Percentiles rank a stretch among this genome's conserved stretches.
Evolutionary conservation across 1,140 invertebrate species (phyloP).

Genomic region (Drosophila guanche): DNA sequence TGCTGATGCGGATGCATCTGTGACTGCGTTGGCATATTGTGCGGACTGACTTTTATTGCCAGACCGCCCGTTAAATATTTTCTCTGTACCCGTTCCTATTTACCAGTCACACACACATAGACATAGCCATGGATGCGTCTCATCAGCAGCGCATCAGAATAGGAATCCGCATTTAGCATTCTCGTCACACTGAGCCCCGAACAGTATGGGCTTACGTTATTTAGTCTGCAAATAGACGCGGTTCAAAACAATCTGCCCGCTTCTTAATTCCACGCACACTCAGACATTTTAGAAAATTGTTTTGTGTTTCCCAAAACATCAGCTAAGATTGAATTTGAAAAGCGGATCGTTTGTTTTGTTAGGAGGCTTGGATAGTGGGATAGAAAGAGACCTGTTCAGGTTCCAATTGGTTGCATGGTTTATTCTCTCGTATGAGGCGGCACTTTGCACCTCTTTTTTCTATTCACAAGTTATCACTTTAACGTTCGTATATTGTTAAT

Average conservation of each 20-base stretch:
- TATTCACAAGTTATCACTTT: too few species aligned
- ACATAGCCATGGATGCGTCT: slow-evolving; percentile 37
- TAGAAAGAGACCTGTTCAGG: too few species aligned
- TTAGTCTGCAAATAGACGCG: slow-evolving; percentile 12
- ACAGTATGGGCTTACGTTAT: slow-evolving; percentile 5
- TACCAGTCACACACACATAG: slow-evolving; percentile 25
- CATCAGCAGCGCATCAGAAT: slow-evolving; percentile 18
- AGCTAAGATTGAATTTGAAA: too few species aligned
- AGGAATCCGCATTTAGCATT: slow-evolving; percentile 32
- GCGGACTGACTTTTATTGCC: slow-evolving; percentile 58
- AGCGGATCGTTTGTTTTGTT: too few species aligned
- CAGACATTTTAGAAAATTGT: slow-evolving; percentile 3
- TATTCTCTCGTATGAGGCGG: too few species aligned
- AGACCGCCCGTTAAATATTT: slow-evolving; percentile 62
- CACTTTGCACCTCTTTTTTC: too few species aligned
- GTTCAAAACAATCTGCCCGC: slow-evolving; percentile 35
- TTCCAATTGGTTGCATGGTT: too few species aligned
- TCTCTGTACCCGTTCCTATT: not conserved
- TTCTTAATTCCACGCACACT: slow-evolving; percentile 23
- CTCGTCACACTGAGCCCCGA: slow-evolving; percentile 16
- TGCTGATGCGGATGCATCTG: slow-evolving; percentile 16
- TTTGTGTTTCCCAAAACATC: not conserved
- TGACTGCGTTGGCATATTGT: slow-evolving; percentile 42
- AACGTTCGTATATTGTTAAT: too few species aligned
- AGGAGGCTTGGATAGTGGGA: too few species aligned